Evolutionary conservation across 1,140 invertebrate genomes (phyloP).

Genomic region (Trachymyrmex cornetzi): DNA sequence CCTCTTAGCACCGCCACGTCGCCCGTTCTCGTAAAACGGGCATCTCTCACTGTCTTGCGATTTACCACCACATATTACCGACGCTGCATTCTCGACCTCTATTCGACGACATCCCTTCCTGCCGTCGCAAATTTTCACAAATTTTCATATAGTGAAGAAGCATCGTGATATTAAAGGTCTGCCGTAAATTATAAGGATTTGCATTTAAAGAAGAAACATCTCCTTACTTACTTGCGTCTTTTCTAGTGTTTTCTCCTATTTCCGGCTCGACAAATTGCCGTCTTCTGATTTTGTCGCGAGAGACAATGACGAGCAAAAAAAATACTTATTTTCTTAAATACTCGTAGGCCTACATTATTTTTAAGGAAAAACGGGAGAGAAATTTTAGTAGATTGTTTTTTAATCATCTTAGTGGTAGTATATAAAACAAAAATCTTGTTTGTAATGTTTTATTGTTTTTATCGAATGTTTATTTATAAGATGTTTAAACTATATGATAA

Average conservation of each 20-base stretch:
- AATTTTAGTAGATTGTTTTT: constrained; percentile 1
- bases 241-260: neutral
- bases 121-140: constrained; percentile 60
- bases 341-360: neutral
- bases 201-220: constrained; percentile 49
- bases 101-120: neutral
- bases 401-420: neutral
- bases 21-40: constrained; percentile 19
- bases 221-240: constrained; percentile 64
- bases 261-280: neutral
- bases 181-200: constrained; percentile 72
- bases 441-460: neutral
- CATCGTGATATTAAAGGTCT: constrained; percentile 67
- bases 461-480: neutral
- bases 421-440: constrained; percentile 10
- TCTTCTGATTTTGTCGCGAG: constrained; percentile 15
- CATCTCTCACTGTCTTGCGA: constrained; percentile 52
- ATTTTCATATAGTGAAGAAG: constrained; percentile 49
- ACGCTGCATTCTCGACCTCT: neutral
- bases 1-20: neutral
- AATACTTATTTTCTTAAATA: neutral
- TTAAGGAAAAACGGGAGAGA: neutral
- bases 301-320: neutral
- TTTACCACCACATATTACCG: constrained; percentile 18
- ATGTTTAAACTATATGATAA: neutral